Evolutionary conservation across 2,113 vertebrate genomes (phyloP).

Genomic region (Catharus fuscescens): DNA sequence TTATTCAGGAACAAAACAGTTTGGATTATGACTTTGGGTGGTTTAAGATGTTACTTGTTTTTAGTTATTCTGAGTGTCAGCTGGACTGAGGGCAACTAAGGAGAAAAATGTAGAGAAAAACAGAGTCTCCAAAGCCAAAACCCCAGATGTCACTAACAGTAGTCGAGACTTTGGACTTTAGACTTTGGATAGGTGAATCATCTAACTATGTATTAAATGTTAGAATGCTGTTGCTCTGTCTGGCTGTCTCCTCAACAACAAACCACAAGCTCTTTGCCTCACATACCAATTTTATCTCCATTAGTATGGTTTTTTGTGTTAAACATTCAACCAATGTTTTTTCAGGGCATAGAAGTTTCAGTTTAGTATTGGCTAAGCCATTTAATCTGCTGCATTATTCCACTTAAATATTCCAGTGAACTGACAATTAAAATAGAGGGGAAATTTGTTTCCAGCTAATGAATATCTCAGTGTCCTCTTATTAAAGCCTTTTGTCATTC

Average conservation of each 20-base stretch:
- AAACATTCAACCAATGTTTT: not conserved
- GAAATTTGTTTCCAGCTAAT: not conserved
- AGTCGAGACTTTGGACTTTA: not conserved
- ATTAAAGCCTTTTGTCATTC: not conserved
- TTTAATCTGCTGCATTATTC: not conserved
- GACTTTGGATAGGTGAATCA: not conserved
- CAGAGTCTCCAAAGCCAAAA: not conserved
- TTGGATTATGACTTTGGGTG: not conserved
- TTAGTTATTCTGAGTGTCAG: not conserved
- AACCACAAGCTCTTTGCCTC: not conserved
- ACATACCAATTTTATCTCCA: not conserved
- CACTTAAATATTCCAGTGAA: not conserved
- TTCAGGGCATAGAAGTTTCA: not conserved
- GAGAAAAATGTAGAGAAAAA: not conserved
- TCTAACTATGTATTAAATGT: not conserved
- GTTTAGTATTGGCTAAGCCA: not conserved
- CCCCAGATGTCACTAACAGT: not conserved
- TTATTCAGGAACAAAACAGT: not conserved
- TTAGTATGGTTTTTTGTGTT: not conserved
- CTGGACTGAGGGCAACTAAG: accelerated
- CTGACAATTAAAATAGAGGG: not conserved
- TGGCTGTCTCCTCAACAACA: not conserved
- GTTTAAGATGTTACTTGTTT: not conserved
- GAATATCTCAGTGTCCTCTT: not conserved
- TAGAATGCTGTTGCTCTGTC: not conserved